A percentile compares a stretch with the other conserved stretches of the same genome.
Evolutionary conservation across 2,888 invertebrate species (phyloP).

Genomic region (Tenthredo notha): DNA sequence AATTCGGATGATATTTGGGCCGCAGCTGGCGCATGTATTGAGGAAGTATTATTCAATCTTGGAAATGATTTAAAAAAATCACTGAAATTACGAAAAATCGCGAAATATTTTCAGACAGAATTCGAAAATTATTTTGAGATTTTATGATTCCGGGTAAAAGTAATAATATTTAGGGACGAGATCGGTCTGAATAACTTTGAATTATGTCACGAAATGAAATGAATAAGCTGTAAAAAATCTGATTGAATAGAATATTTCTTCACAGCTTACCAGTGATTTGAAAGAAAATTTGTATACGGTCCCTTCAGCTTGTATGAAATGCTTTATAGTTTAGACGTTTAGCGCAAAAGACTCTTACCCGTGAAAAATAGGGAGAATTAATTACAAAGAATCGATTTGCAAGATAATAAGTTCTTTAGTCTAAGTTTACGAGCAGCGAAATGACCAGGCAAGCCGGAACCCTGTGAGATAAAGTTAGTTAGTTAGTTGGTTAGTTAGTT

Average conservation of each 20-base stretch:
- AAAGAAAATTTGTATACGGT: neutral
- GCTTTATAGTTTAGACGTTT: neutral
- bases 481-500: neutral
- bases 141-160: neutral
- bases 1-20: neutral
- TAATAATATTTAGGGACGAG: too few relatives aligned
- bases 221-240: too few relatives aligned
- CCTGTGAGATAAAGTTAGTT: constrained; percentile 3
- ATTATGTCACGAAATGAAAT: too few relatives aligned
- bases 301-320: neutral
- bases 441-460: neutral
- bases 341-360: neutral
- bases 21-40: neutral
- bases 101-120: neutral
- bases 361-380: neutral
- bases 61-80: neutral
- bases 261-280: neutral
- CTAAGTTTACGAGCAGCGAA: neutral
- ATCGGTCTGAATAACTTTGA: too few relatives aligned
- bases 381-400: neutral
- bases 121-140: neutral
- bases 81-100: neutral
- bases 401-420: neutral
- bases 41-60: neutral
- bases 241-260: too few relatives aligned